Base-by-base conservation (phyloP, 2,888 invertebrate genomes). In the Dynastes grantii region DNA sequence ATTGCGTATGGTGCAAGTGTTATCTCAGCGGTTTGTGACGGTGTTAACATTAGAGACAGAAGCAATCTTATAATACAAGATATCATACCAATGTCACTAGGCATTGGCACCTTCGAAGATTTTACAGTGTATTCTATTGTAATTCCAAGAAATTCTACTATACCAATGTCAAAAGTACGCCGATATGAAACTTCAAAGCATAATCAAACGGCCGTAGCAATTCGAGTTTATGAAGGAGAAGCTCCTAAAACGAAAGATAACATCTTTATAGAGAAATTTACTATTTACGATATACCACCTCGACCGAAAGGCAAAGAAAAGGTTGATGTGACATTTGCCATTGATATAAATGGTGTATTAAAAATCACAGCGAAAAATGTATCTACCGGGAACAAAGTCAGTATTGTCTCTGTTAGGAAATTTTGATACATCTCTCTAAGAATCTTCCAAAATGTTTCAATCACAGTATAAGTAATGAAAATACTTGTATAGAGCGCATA, bases 1-100 rank as follows among this genome's bases (percentile, higher is more conserved):
- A 83, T 85, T 6, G 85, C 85, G 11, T 79, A 82, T 63, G 85
- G 85, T 13, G 85, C 85, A 4, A 83, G 83, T 13, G 76, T 85
- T 11, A 83, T 85, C 71, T 80, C 82, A 6, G 81, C 81, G 1
- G 73, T 82, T 32, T 76, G 84, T 27, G 80, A 80, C 13, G 81
- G 80, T 27, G 76, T 82, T 49, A 75, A 80, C 45, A 78, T 80
- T 51, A 80, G 79, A 63, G 76, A 55, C 45, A 55, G 8, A 22
- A 27, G 13, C 5, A 29, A 70, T 27, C 22, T 71, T 51, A 77
- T 53, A 27, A 68, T 83, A 9, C 77, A 80, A 16, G 85, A 85
- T 75, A 83, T 85, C 3, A 83, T 82, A 11, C 81, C 84, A 13
- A 73, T 84, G 63, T 84, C 85, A 13, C 67, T 85, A 22, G 51